Evolutionary conservation across 2,888 invertebrate genomes (phyloP).

Genomic region (Pheosia tremula): DNA sequence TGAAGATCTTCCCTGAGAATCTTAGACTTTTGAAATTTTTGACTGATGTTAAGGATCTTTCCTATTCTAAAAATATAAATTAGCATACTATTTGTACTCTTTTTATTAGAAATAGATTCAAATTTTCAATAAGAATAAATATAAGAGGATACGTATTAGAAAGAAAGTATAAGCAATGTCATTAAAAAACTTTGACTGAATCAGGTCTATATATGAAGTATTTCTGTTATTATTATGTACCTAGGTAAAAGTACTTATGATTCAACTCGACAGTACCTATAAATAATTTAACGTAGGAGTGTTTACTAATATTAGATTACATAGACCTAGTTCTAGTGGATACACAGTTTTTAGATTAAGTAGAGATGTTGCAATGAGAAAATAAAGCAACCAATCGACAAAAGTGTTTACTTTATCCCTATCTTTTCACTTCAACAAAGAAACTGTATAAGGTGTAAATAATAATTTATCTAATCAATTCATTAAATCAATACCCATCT

Average conservation of each 20-base stretch:
- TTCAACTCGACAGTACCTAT: slow-evolving; percentile 2
- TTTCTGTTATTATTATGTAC: background rate
- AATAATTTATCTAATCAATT: no score
- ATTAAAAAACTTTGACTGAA: background rate
- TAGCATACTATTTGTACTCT: background rate
- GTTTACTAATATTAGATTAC: slow-evolving; percentile 5
- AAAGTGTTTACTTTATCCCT: background rate
- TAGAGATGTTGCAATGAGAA: slow-evolving; percentile 11
- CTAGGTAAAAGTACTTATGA: slow-evolving; percentile 34
- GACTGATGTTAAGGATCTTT: slow-evolving; percentile 31
- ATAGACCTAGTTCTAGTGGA: background rate
- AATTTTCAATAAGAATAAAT: no score
- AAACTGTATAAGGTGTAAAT: no score
- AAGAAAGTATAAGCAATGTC: background rate
- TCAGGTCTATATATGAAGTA: background rate
- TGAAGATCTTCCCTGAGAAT: slow-evolving; percentile 2
- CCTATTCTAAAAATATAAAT: slow-evolving; percentile 4
- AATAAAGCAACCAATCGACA: slow-evolving; percentile 15
- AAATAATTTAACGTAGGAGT: slow-evolving; percentile 24
- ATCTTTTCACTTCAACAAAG: background rate
- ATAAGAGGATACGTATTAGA: background rate
- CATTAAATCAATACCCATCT: no score
- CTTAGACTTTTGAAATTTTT: slow-evolving; percentile 12
- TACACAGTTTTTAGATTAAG: background rate
- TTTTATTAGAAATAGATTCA: background rate